These are phyloP conservation scores for Pelodiscus sinensis DNA, from an alignment of 2,113 vertebrate species.

Conservation along the genomic window DNA sequence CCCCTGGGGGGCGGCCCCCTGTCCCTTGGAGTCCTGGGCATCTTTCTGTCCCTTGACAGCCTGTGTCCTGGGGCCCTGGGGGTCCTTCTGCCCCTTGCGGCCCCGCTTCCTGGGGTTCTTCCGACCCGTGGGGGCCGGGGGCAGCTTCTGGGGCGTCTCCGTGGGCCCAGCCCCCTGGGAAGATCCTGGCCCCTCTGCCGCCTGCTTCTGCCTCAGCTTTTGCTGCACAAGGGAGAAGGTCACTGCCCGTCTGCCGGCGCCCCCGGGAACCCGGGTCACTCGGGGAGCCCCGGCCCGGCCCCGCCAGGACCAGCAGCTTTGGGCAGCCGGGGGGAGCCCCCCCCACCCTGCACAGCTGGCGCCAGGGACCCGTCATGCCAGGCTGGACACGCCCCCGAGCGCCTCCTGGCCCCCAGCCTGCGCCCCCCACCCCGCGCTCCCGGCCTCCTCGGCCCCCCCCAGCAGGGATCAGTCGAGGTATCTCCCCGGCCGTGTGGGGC, in stretches of 20 bases:
- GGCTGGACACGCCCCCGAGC: background rate
- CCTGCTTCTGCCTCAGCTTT: constrained; percentile 47
- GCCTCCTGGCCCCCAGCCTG: no score
- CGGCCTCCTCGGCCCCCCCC: no score
- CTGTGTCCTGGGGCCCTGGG: background rate
- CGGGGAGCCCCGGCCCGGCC: background rate
- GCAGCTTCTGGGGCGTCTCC: accelerated
- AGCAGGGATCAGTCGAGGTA: no score
- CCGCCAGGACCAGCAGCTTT: background rate
- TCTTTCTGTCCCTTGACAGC: no score
- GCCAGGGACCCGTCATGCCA: background rate
- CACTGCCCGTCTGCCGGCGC: background rate
- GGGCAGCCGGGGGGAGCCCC: accelerated
- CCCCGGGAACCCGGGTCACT: background rate
- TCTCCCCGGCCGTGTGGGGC: no score
- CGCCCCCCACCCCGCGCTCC: no score
- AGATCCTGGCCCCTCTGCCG: background rate
- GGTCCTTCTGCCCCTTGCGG: no score
- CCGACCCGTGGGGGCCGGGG: background rate
- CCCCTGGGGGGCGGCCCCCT: background rate
- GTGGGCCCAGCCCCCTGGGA: background rate
- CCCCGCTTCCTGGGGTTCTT: background rate
- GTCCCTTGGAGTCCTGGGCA: background rate
- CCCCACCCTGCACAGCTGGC: no score
- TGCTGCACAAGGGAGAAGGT: constrained; percentile 63